Evolutionary conservation across 2,113 vertebrate genomes (phyloP).

Genomic region (Elephas maximus): DNA sequence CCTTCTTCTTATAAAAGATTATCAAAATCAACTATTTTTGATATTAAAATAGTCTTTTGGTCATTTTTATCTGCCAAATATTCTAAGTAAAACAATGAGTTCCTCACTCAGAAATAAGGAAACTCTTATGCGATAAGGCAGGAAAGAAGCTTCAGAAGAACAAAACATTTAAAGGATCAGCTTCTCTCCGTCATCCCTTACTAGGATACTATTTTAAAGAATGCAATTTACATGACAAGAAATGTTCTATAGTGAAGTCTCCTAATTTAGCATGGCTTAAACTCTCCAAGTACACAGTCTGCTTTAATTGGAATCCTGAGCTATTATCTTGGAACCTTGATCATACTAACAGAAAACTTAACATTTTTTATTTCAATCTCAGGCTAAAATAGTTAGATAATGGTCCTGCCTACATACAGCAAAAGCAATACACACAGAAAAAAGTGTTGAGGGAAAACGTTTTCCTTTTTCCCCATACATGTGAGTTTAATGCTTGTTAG

Average conservation of each 20-base stretch:
- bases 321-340: not conserved
- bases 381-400: not conserved
- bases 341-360: not conserved
- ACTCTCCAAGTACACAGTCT: not conserved
- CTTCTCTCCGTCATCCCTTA: not conserved
- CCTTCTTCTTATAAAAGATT: slow-evolving; percentile 5
- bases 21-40: not conserved
- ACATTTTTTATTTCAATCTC: not conserved
- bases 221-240: slow-evolving; percentile 1
- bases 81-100: slow-evolving; percentile 33
- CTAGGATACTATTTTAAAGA: slow-evolving; percentile 7
- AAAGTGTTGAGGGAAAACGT: not conserved
- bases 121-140: not conserved
- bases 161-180: not conserved
- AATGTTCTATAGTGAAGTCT: not conserved
- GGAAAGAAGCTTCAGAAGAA: not conserved
- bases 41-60: not conserved
- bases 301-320: not conserved
- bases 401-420: not conserved
- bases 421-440: not conserved
- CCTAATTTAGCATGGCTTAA: not conserved
- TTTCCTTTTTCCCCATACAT: not conserved
- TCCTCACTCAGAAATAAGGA: not conserved
- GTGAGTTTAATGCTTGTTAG: not conserved
- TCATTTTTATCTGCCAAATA: slow-evolving; percentile 16